Evolutionary conservation across 2,113 vertebrate genomes (phyloP), one percentile per base, ranked within the genome.

Genomic region (Ailuropoda melanoleuca): DNA sequence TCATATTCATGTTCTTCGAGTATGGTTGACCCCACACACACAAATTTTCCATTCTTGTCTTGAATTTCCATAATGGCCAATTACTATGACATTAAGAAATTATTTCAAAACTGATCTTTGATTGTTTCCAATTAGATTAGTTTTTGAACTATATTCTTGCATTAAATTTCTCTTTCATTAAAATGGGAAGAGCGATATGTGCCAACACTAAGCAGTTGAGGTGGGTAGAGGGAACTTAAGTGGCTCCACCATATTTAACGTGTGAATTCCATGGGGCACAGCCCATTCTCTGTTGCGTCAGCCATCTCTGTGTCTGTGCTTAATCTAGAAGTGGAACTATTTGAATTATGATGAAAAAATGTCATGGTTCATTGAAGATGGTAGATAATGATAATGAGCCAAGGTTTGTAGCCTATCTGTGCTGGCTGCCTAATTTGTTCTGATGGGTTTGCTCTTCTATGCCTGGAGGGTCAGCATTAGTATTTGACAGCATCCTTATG

Each of bases 381-480:
- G n/a, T 91, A 78, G 94, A 29, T 92, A 98, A 98, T 94, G 89
- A 97, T 97, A 97, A 90, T 96, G 95, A 98, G 95, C 50, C 80
- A 70, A 37, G 93, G 75, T 83, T 97, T 82, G 81, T 80, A 8
- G 4, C 82, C 64, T 56, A 26, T 97, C 97, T 89, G 55, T 96
- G 92, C 90, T 97, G 56, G 46, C 95, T 97, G 82, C 64, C 96
- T 95, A 93, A 97, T 98, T 97, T 95, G 50, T 90, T 96, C 74
- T 96, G 96, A 98, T 96, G 96, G 97, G 74, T 95, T 98, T 95
- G 19, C 43, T 97, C 72, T 97, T 98, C 97, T 95, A 53, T 95
- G 98, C 97, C 96, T 95, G 48, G 95, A 97, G 98, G 97, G 64
- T 98, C 95, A 98, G 96, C 96, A 97, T 98, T 97, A 97, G 82